These are phyloP conservation scores for Bombus cullumanus DNA, from an alignment of 1,140 invertebrate genomes.

Conservation along the genomic window DNA sequence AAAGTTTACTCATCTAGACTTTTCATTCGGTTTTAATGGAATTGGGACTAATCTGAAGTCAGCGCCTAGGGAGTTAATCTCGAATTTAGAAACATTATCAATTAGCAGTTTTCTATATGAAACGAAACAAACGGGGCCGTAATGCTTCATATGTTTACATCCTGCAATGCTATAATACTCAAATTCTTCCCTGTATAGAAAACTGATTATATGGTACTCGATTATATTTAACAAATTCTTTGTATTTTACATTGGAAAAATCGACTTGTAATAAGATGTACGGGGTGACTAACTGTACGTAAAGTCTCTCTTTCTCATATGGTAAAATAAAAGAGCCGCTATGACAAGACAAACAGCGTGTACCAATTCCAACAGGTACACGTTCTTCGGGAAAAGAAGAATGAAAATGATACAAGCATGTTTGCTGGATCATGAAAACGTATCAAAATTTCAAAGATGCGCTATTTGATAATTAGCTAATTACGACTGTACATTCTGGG, in stretches of 20 bases:
- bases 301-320: background rate
- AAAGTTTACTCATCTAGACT: background rate
- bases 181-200: background rate
- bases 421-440: constrained; percentile 16
- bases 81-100: background rate
- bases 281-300: no score
- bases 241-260: no score
- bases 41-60: background rate
- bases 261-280: no score
- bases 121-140: rapidly evolving
- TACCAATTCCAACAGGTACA: no score
- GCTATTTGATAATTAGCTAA: constrained; percentile 50
- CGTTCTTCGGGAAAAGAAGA: background rate
- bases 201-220: background rate
- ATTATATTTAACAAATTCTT: no score
- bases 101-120: background rate
- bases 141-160: background rate
- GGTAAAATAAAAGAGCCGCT: no score
- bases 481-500: constrained; percentile 24
- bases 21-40: background rate
- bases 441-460: constrained; percentile 47
- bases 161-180: no score
- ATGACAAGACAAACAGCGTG: no score
- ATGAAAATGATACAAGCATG: background rate
- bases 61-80: background rate